phyloP scores from a whole-genome alignment of 2,888 invertebrate genomes.

The Xanthia icteritia region DNA sequence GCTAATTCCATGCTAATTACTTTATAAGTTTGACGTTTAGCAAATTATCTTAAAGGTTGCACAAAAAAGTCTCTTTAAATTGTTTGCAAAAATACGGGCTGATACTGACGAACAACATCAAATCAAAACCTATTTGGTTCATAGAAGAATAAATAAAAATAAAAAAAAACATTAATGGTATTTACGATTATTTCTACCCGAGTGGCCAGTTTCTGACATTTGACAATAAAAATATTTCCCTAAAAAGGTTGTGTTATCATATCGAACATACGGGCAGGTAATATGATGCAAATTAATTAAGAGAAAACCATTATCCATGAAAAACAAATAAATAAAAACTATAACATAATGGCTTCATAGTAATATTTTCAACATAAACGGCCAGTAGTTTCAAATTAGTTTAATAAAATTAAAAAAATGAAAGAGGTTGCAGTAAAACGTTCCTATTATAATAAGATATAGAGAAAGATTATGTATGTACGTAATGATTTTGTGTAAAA shows the following conservation, averaged over 20 bases:
- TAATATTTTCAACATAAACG: neutral
- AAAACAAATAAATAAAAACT: neutral
- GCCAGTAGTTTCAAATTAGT: neutral
- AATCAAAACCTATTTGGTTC: neutral
- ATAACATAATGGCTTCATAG: neutral
- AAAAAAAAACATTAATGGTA: slow-evolving; percentile 1
- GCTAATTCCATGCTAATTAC: neutral
- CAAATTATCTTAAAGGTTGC: neutral
- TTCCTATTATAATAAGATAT: neutral
- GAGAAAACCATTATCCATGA: neutral
- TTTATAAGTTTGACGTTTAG: neutral
- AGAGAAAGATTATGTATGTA: neutral
- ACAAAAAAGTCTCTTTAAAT: neutral
- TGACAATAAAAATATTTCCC: too few relatives aligned
- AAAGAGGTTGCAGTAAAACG: slow-evolving; percentile 1
- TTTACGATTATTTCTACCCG: neutral
- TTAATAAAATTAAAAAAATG: neutral
- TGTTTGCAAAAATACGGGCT: neutral
- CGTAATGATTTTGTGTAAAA: neutral
- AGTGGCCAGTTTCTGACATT: neutral
- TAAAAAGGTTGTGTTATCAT: neutral
- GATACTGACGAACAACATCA: neutral
- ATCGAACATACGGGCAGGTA: too few relatives aligned
- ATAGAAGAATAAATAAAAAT: slow-evolving; percentile 3
- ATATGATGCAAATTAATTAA: too few relatives aligned